phyloP scores from a whole-genome alignment of 2,888 invertebrate species.

The Pycnomerus fuliginosus region DNA sequence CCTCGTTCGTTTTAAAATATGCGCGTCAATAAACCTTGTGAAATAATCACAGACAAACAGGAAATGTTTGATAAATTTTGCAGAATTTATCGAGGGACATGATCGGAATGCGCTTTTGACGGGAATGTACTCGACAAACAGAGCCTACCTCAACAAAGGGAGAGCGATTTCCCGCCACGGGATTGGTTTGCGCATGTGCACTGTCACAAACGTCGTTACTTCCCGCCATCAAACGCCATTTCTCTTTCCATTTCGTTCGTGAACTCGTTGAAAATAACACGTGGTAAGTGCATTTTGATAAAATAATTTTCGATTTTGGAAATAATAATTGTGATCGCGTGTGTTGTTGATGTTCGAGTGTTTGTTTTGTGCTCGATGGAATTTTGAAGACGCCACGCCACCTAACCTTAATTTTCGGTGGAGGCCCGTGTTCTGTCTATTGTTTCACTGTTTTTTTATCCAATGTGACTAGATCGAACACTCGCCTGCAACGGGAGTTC shows the following conservation, averaged over 20 bases:
- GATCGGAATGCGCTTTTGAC: no score
- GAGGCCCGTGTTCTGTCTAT: conserved; percentile 50
- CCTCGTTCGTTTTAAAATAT: no score
- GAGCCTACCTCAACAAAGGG: conserved; percentile 10
- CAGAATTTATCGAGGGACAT: no score
- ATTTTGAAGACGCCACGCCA: conserved; percentile 13
- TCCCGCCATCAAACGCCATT: conserved; percentile 32
- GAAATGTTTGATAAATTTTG: no score
- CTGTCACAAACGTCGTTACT: conserved; percentile 17
- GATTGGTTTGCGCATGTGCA: conserved; percentile 22
- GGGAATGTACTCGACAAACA: conserved; percentile 8
- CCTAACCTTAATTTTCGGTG: conserved; percentile 37
- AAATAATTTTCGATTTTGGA: no score
- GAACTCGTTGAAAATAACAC: conserved; percentile 26
- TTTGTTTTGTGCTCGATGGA: conserved; percentile 3
- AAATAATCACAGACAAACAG: no score
- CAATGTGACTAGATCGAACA: conserved; percentile 53
- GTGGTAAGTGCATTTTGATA: conserved; percentile 26
- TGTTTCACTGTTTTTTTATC: conserved; percentile 42
- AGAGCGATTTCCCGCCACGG: conserved; percentile 7
- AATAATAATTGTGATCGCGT: no score
- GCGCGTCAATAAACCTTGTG: no score
- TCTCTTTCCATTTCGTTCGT: conserved; percentile 31
- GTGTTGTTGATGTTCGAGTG: conserved; percentile 13
- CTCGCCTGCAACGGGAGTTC: conserved; percentile 47